Percentiles rank a stretch among this genome's conserved stretches.
phyloP scores from a whole-genome alignment of 2,113 vertebrate species.

The Gnathonemus echidnorhynchus region DNA sequence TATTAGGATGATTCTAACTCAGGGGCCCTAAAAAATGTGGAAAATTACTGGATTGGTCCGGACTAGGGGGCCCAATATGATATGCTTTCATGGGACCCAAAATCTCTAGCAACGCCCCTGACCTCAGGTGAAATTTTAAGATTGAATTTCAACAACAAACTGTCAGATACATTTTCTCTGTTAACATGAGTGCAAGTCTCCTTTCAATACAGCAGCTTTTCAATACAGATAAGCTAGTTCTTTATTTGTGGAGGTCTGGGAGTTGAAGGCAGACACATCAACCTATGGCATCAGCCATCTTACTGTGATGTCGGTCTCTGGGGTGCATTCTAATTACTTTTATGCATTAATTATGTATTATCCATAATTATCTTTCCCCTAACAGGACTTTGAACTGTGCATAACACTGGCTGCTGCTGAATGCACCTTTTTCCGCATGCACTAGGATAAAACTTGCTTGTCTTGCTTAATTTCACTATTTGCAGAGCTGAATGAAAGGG shows the following conservation, averaged over 20 bases:
- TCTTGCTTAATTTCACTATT: neutral
- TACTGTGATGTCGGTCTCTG: slow-evolving; percentile 50
- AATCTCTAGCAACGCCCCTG: neutral
- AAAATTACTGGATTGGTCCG: neutral
- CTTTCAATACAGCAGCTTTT: neutral
- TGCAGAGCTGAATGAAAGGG: neutral
- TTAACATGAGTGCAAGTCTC: neutral
- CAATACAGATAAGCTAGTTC: neutral
- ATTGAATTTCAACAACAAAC: neutral
- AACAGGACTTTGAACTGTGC: neutral
- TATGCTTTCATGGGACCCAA: neutral
- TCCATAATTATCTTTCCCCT: slow-evolving; percentile 34
- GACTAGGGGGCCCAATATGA: too few relatives aligned
- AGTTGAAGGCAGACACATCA: slow-evolving; percentile 9
- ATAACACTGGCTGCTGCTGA: neutral
- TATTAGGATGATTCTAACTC: neutral
- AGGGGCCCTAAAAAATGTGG: neutral
- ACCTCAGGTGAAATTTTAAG: neutral
- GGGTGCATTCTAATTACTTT: slow-evolving; percentile 33
- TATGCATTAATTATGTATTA: slow-evolving; percentile 35
- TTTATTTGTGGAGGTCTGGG: neutral
- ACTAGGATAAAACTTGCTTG: neutral
- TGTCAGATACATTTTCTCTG: neutral
- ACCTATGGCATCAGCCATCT: slow-evolving; percentile 35
- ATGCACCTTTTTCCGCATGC: neutral